Conservation (phyloP, 2,888 invertebrate genomes). For the Pogonocherus hispidulus region DNA sequence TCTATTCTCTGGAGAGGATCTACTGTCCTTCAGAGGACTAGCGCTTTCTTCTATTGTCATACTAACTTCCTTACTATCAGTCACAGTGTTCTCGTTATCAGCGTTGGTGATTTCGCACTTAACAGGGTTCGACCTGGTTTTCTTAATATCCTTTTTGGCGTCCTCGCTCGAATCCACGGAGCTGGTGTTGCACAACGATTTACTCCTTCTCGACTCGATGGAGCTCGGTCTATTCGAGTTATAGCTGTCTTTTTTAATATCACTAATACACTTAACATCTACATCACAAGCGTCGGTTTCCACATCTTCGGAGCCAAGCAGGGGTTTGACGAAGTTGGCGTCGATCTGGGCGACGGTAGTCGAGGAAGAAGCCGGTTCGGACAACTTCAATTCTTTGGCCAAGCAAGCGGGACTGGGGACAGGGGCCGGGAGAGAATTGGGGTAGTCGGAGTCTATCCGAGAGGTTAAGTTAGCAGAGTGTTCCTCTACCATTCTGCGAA, state of each 20-base stretch:
- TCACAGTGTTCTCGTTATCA: constrained; percentile 43
- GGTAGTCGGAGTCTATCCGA: constrained; percentile 66
- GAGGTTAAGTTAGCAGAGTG: constrained; percentile 72
- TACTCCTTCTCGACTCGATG: constrained; percentile 61
- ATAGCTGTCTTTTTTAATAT: constrained; percentile 55
- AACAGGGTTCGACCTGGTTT: constrained; percentile 61
- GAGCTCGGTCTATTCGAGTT: constrained; percentile 55
- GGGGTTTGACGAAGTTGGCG: constrained; percentile 47
- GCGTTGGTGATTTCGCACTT: constrained; percentile 52
- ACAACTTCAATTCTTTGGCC: constrained; percentile 54
- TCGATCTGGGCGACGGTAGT: constrained; percentile 49
- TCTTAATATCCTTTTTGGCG: constrained; percentile 59
- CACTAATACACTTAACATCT: constrained; percentile 51
- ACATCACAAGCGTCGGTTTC: constrained; percentile 53
- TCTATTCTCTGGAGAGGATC: constrained; percentile 60
- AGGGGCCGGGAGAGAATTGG: constrained; percentile 61
- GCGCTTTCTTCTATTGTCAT: constrained; percentile 62
- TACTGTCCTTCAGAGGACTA: constrained; percentile 59
- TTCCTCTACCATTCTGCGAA: constrained; percentile 89
- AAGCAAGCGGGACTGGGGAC: constrained; percentile 56
- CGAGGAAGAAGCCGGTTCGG: constrained; percentile 55
- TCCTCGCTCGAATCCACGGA: constrained; percentile 60
- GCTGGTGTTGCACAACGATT: constrained; percentile 60
- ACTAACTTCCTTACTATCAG: constrained; percentile 52
- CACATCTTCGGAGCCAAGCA: constrained; percentile 51